Evolutionary conservation across 2,113 vertebrate species (phyloP).

Genomic region (Epinephelus moara): DNA sequence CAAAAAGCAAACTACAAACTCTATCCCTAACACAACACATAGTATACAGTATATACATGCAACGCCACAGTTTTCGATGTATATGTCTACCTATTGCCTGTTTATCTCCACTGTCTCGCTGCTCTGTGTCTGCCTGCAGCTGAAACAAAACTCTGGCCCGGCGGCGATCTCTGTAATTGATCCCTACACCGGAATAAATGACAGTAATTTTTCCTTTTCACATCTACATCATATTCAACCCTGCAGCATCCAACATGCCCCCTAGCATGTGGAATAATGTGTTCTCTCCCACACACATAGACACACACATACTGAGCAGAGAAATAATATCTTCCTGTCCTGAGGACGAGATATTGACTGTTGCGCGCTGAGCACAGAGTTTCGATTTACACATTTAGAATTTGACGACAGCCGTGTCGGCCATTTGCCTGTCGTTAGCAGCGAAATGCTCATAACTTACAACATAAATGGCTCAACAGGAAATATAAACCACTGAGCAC

Average conservation of each 20-base stretch:
- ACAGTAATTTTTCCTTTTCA: slow-evolving; percentile 46
- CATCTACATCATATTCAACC: slow-evolving; percentile 50
- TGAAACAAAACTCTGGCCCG: slow-evolving; percentile 28
- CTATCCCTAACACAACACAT: not conserved
- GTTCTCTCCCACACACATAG: slow-evolving; percentile 10
- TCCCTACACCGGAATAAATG: slow-evolving; percentile 63
- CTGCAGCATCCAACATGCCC: slow-evolving; percentile 46
- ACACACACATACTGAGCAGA: slow-evolving; percentile 36
- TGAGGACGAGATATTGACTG: slow-evolving; percentile 76
- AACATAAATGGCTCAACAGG: slow-evolving; percentile 56
- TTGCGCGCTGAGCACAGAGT: slow-evolving; percentile 42
- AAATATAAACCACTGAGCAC: slow-evolving; percentile 35
- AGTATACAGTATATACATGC: not conserved
- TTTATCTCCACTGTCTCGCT: not conserved
- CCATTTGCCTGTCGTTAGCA: slow-evolving; percentile 71
- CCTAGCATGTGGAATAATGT: slow-evolving; percentile 30
- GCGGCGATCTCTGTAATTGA: slow-evolving; percentile 51
- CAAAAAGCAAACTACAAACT: not conserved
- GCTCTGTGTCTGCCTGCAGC: slow-evolving; percentile 24
- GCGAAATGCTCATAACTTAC: slow-evolving; percentile 70
- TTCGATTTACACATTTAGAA: slow-evolving; percentile 80
- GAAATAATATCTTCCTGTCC: slow-evolving; percentile 78
- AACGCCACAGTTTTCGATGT: not conserved
- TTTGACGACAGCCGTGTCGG: slow-evolving; percentile 70
- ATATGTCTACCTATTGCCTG: not conserved